Base-by-base conservation (phyloP, 2,797 vertebrate species). In the Jordanella pulchra region DNA sequence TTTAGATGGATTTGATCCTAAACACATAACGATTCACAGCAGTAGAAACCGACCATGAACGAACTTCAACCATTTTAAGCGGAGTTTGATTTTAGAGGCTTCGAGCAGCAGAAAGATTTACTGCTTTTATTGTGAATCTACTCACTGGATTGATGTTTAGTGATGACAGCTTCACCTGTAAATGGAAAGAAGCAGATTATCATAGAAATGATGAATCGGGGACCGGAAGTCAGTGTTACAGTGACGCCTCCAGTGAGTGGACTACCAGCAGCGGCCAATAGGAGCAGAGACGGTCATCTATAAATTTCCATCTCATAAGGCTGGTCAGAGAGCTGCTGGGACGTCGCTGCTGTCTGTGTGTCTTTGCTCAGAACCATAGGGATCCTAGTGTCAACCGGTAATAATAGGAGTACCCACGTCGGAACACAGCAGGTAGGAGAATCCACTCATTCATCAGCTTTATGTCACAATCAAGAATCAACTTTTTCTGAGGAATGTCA, bases 251-350 rank as follows among this genome's bases (percentile, higher is more conserved):
- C 95, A 96, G 95, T 97, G 95, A 97, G 97, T 96, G 95, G 96
- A 94, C 88, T 93, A 88, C 92, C 94, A 94, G 94, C 95, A 93
- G 55, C 69, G 75, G 81, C 97, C 97, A 98, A 98, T 98, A 79
- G 89, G 88, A 72, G 71, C 53, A 27, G 17, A 76, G 79, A 35
- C 64, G 50, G 3, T 13, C 56, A 5, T 3, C 64, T 93, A 90
- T 96, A 97, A 95, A 96, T 88, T 51, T 76, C 51, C 61, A 9
- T 53, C 75, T 54, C 2, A 58, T 3, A 50, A 4, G 60, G 14
- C 45, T 7, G 56, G 0, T 0, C 0, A 45, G 65, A 91, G 87
- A 93, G 47, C 86, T 88, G 61, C 85, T 75, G 64, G 67, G 79
- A 84, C 84, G 42, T 63, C 50, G 72, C 63, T 72, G 68, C 30